Evolutionary conservation across 2,888 invertebrate species (phyloP).

Genomic region (Dasysyrphus tricinctus): DNA sequence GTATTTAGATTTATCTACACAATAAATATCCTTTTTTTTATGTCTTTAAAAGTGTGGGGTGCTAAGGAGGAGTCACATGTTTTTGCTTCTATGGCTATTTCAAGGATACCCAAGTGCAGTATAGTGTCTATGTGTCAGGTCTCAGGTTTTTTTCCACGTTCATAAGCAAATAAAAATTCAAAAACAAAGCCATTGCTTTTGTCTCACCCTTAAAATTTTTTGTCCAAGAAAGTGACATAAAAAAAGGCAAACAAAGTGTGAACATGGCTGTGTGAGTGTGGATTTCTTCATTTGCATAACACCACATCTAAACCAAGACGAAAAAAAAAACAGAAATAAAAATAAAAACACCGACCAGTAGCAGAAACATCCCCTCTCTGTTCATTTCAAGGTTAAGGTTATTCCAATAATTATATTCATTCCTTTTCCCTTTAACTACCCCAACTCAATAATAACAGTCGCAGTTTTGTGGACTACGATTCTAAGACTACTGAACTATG

Average conservation of each 20-base stretch:
- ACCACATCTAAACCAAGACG: constrained; percentile 22
- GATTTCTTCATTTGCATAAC: constrained; percentile 59
- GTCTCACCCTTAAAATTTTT: neutral
- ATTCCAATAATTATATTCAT: constrained; percentile 61
- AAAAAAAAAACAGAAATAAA: constrained; percentile 11
- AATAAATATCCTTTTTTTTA: constrained; percentile 26
- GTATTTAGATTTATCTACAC: neutral
- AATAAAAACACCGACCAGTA: neutral
- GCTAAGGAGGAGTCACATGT: constrained; percentile 5
- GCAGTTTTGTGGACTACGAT: constrained; percentile 4
- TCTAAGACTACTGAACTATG: constrained; percentile 13
- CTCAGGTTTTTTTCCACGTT: constrained; percentile 7
- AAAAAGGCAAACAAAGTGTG: constrained; percentile 12
- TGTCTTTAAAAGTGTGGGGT: neutral
- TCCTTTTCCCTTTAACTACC: constrained; percentile 22
- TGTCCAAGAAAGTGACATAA: constrained; percentile 20
- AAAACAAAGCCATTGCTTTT: constrained; percentile 25
- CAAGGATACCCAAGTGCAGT: constrained; percentile 60
- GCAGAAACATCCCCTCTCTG: neutral
- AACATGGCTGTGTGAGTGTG: neutral
- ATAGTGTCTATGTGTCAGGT: constrained; percentile 33
- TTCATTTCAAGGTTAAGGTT: constrained; percentile 71
- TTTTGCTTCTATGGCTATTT: constrained; percentile 34
- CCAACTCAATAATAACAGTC: constrained; percentile 12
- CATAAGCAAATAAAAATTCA: neutral